Percentiles rank a stretch among this genome's conserved stretches.
Evolutionary conservation across 2,797 vertebrate species (phyloP).

Genomic region (Lophura swinhoii): DNA sequence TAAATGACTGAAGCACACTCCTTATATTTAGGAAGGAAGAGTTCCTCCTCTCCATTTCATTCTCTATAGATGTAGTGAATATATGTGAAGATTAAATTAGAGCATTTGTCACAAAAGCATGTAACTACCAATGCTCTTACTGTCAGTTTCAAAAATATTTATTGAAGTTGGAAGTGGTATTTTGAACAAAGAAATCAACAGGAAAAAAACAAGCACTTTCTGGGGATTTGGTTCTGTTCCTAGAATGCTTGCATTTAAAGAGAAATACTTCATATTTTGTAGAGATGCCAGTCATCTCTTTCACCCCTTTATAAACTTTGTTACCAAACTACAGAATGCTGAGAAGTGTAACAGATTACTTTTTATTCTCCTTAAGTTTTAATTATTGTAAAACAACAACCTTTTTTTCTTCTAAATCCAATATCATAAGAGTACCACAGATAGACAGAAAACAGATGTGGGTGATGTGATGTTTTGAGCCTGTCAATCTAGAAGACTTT

Average conservation of each 20-base stretch:
- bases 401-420: neutral
- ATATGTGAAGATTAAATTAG: neutral
- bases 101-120: neutral
- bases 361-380: neutral
- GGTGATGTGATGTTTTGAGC: conserved; percentile 24
- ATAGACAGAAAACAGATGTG: neutral
- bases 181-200: neutral
- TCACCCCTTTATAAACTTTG: neutral
- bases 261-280: neutral
- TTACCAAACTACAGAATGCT: neutral
- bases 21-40: neutral
- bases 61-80: neutral
- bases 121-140: neutral
- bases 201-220: neutral
- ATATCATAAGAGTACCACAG: neutral
- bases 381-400: neutral
- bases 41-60: neutral
- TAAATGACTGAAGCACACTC: neutral
- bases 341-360: neutral
- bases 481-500: conserved; percentile 50
- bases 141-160: neutral
- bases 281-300: neutral
- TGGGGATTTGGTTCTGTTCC: neutral
- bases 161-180: neutral
- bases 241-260: neutral